Base-by-base conservation (phyloP, 1,140 invertebrate species). In the Matsumurasca onukii region DNA sequence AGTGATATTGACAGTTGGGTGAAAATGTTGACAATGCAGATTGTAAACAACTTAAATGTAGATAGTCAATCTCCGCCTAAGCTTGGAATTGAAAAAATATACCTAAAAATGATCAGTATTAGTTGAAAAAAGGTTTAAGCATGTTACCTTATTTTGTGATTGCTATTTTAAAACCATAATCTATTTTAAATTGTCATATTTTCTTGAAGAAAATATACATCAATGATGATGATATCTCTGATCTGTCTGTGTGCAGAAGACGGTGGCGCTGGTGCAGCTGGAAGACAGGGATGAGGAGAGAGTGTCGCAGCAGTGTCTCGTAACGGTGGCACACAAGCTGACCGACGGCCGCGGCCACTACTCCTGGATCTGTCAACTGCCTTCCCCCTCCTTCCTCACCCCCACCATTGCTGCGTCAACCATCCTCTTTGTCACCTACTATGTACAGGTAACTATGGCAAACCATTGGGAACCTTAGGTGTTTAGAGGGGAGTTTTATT, bases 281-380 rank as follows among this genome's bases (percentile, higher is more conserved):
- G 5, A 29, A 25, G 55, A 59, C 25, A 29, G 30, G 55, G n/a
- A 9, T 3, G 55, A 27, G 55, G 30, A 27, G 13, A 22, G 55
- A 29, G 55, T 59, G 3, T 5, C 55, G 2, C 25, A 59, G 55
- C 55, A 59, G 55, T 59, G 55, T 59, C 24, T 59, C 24, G 30
- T 12, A 24, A 59, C 55, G 2, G 22, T 22, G 25, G 55, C 55
- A 13, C 55, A 59, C 55, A 59, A 59, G 25, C 25, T 27, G 15
- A 59, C 24, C 15, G 3, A 24, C 2, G 5, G 55, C 30, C 25
- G 25, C 22, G 30, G 25, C 25, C 25, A 59, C 25, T n/a, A 59
- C 55, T 22, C 22, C 2, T 59, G 55, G 55, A 12, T 59, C 5
- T 59, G 22, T 59, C 22, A 59, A 29, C 3, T 59, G 25, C 9